Base-by-base conservation (phyloP, 2,113 vertebrate species). In the Recurvirostra avosetta region DNA sequence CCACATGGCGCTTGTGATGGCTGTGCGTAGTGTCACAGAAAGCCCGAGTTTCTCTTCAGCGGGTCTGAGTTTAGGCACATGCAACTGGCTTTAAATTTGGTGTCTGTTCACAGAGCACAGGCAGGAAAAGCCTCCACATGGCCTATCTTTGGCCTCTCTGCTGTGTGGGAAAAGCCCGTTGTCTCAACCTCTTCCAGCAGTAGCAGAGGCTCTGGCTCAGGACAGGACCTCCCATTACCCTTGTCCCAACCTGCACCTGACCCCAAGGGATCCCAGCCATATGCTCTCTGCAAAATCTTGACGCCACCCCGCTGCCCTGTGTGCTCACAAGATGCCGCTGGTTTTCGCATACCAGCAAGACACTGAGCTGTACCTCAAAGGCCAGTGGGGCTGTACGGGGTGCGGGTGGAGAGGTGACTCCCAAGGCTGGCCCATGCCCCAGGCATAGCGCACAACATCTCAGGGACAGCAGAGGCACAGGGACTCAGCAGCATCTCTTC, bases 371-470 rank as follows among this genome's bases (percentile, higher is more conserved):
- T 29, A 9, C 56, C 55, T 22, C 47, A 34, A 19, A 76, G 58
- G 25, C 20, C 11, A 8, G 0, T 0, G 1, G 26, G 43, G 38
- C 34, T 85, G n/a, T 20, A 8, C 5, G 32, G 47, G 23, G 2
- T 62, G 26, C 11, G 23, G 17, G 29, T 9, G 5, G 15, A 72
- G 36, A 79, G 30, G 47, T 50, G 77, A 23, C 13, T 61, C 26
- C 63, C 40, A 65, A 27, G 81, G 47, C 73, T 75, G 52, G 19
- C 34, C 29, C 34, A 2, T 9, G 32, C 21, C 17, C 36, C 4
- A 1, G 38, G 11, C 47, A 9, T 18, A 47, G 47, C 6, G 30
- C 11, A 19, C 45, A 62, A 10, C 2, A 0, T 34, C 40, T 77
- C n/a, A 27, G n/a, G 38, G 30, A 21, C 0, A 68, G 29, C 8